Evolutionary conservation across 2,113 vertebrate genomes (phyloP), one percentile per base, ranked within the genome.

Genomic region (Crotophaga sulcirostris): DNA sequence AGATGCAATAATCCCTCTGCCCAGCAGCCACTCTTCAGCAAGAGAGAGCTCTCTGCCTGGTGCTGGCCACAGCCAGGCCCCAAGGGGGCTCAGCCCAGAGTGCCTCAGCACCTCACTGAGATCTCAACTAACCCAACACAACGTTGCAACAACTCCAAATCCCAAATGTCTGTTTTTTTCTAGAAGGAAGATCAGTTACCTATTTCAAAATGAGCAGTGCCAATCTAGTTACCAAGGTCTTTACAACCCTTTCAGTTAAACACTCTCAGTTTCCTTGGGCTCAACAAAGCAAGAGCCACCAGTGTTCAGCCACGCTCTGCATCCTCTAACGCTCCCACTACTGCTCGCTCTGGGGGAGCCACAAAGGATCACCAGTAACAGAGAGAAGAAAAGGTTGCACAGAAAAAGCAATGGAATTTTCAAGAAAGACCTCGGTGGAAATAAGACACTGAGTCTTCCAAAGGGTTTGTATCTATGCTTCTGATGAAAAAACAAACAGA

Each of bases 401-500:
- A 63, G 36, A 38, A 84, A 79, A 92, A 72, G 3, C 24, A 74
- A 33, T 44, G 15, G 20, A 42, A 23, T 68, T 91, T 81, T 75
- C 34, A 47, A 59, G 59, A 69, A 64, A 85, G 15, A 74, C 16
- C 4, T 3, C 11, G 9, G 12, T 26, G 34, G 26, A 64, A 89
- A 59, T 14, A 51, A 70, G 36, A 42, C 19, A 19, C 0, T 1
- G 42, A 24, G 11, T 55, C 26, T 81, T 91, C 6, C 40, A 25
- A 82, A 64, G 31, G 9, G 44, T 60, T 73, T 83, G 6, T 49
- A 49, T 49, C 54, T 34, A 5, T 7, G n/a, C 62, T 78, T 54
- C 28, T 62, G 79, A 91, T 12, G 40, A 76, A 79, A 79, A 91
- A 88, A 6, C 38, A 90, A 93, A 28, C 16, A 80, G 23, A 73